Percentiles rank a stretch among this genome's conserved stretches.
These are phyloP conservation scores for Cololabis saira DNA, from an alignment of 2,113 vertebrate species.

Conservation along the genomic window DNA sequence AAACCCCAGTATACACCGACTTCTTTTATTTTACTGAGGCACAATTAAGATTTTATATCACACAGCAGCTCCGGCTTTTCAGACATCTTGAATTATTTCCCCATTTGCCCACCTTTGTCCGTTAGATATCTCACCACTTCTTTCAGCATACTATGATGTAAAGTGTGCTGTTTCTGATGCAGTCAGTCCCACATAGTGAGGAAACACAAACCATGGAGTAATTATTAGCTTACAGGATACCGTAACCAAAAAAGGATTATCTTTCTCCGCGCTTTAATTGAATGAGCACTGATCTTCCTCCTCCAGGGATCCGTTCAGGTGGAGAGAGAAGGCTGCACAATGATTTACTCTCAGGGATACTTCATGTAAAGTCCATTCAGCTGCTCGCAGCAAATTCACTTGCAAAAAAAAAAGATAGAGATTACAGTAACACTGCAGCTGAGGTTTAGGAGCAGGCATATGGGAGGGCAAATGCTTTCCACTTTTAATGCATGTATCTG, in stretches of 20 bases:
- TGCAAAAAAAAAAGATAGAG: background rate
- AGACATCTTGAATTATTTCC: background rate
- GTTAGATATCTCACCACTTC: background rate
- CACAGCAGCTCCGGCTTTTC: background rate
- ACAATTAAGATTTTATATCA: slow-evolving; percentile 38
- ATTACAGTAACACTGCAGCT: background rate
- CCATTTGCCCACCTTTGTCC: background rate
- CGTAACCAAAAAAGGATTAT: slow-evolving; percentile 56
- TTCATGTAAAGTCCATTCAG: slow-evolving; percentile 37
- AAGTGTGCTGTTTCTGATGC: too few species aligned
- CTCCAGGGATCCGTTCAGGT: slow-evolving; percentile 40
- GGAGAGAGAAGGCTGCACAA: slow-evolving; percentile 25
- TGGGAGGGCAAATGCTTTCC: background rate
- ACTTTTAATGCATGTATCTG: background rate
- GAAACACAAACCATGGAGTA: slow-evolving; percentile 49
- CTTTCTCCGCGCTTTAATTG: slow-evolving; percentile 60
- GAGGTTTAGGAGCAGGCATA: background rate
- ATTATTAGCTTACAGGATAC: slow-evolving; percentile 54
- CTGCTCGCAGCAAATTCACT: slow-evolving; percentile 19
- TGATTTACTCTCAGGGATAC: slow-evolving; percentile 27
- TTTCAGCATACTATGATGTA: background rate
- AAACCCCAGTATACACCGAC: too few species aligned
- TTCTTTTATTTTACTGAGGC: background rate
- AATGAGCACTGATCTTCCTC: slow-evolving; percentile 56
- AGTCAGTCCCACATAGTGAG: slow-evolving; percentile 9